phyloP scores from a whole-genome alignment of 2,797 vertebrate species.

The Periparus ater region DNA sequence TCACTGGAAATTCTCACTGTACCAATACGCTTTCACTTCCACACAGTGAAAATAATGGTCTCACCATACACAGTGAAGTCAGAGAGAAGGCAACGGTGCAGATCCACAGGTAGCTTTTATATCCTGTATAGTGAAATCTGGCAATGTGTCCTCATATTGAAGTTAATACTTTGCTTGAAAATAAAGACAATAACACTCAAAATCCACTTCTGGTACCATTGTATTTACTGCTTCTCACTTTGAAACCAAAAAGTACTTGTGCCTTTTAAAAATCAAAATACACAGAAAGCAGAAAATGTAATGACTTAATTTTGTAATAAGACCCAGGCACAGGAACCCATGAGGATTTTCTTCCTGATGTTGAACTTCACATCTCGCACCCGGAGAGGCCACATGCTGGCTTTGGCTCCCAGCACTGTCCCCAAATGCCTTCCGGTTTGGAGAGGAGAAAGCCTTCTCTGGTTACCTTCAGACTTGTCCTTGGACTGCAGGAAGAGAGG shows the following conservation, averaged over 20 bases:
- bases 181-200: not conserved
- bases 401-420: not conserved
- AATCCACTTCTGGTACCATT: not conserved
- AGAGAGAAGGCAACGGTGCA: not conserved
- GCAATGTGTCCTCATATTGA: not conserved
- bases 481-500: not conserved
- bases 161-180: not conserved
- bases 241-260: not conserved
- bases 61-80: not conserved
- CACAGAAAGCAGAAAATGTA: not conserved
- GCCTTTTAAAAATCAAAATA: not conserved
- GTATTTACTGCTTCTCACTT: not conserved
- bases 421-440: not conserved
- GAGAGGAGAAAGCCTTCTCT: not conserved
- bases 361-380: not conserved
- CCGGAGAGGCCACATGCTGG: not conserved
- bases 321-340: not conserved
- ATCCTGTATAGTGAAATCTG: not conserved
- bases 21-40: not conserved
- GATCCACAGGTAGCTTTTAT: not conserved
- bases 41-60: not conserved
- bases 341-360: not conserved
- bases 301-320: not conserved
- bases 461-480: conserved; percentile 17
- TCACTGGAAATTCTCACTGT: not conserved